A percentile compares a stretch with the other conserved stretches of the same genome.
Evolutionary conservation across 2,888 invertebrate genomes (phyloP).

Genomic region (Drosophila bunnanda): DNA sequence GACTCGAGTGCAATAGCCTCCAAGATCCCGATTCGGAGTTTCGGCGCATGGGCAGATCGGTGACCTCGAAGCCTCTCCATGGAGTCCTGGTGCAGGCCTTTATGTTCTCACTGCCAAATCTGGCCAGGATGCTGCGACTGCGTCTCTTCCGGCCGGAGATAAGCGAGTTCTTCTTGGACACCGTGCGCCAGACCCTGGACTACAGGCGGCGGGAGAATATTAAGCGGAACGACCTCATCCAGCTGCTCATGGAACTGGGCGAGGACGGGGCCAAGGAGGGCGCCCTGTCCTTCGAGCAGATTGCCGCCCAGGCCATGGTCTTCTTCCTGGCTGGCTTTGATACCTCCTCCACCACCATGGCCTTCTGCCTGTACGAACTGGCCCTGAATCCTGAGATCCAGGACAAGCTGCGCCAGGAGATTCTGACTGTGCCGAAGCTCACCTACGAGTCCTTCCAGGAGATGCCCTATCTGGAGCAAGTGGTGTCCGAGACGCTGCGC

Average conservation of each 20-base stretch:
- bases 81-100: constrained; percentile 49
- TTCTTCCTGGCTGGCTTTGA: constrained; percentile 87
- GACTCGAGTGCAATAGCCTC: constrained; percentile 85
- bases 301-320: constrained; percentile 86
- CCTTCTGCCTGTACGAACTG: constrained; percentile 86
- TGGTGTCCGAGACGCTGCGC: constrained; percentile 85
- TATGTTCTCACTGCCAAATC: constrained; percentile 53
- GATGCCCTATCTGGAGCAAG: constrained; percentile 86
- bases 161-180: constrained; percentile 72
- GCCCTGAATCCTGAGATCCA: constrained; percentile 85
- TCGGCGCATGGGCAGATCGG: constrained; percentile 64
- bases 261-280: constrained; percentile 9
- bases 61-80: constrained; percentile 47
- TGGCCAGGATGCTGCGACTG: constrained; percentile 60
- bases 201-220: constrained; percentile 79
- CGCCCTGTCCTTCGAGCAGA: constrained; percentile 82
- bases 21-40: constrained; percentile 83
- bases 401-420: constrained; percentile 84
- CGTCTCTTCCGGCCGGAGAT: constrained; percentile 60
- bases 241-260: constrained; percentile 71
- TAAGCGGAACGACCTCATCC: constrained; percentile 85
- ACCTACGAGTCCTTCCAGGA: constrained; percentile 85
- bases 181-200: constrained; percentile 84
- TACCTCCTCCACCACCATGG: constrained; percentile 85
- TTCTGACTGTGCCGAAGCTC: constrained; percentile 81